Percentiles rank a stretch among this genome's conserved stretches.
Conservation (phyloP, 2,888 invertebrate genomes). For the Zootermopsis nevadensis region DNA sequence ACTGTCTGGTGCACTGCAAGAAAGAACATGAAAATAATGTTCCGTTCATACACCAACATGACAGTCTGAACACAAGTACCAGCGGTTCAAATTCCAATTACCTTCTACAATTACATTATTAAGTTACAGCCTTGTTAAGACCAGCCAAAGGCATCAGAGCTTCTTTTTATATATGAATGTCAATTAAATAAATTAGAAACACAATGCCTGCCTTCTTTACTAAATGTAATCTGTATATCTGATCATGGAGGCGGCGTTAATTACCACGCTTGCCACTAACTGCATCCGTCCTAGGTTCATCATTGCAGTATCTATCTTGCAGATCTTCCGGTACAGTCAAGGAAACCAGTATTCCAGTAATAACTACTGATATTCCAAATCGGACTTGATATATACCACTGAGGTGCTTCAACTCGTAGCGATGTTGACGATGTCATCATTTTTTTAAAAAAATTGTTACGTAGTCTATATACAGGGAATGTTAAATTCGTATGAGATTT, state of each 20-base stretch:
- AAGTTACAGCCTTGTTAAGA: slow-evolving; percentile 1
- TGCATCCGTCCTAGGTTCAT: slow-evolving; percentile 9
- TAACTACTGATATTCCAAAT: not conserved
- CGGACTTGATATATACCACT: too few species aligned
- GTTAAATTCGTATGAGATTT: too few species aligned
- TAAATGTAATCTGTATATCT: slow-evolving; percentile 8
- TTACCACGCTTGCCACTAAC: not conserved
- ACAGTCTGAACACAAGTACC: not conserved
- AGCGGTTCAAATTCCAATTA: slow-evolving; percentile 2
- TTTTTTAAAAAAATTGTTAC: too few species aligned
- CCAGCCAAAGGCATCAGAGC: not conserved
- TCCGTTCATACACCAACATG: not conserved
- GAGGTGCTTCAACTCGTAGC: too few species aligned
- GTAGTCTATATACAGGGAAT: too few species aligned
- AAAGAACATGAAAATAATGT: not conserved
- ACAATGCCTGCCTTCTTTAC: not conserved
- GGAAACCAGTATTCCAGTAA: not conserved
- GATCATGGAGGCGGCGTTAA: not conserved
- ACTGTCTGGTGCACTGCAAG: not conserved
- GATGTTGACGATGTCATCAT: too few species aligned
- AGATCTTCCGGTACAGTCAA: not conserved
- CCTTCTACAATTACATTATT: not conserved
- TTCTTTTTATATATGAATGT: not conserved
- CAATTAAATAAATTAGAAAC: slow-evolving; percentile 41
- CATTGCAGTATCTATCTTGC: slow-evolving; percentile 4